Conservation (phyloP, 2,113 vertebrate genomes). For the Salvelinus fontinalis region DNA sequence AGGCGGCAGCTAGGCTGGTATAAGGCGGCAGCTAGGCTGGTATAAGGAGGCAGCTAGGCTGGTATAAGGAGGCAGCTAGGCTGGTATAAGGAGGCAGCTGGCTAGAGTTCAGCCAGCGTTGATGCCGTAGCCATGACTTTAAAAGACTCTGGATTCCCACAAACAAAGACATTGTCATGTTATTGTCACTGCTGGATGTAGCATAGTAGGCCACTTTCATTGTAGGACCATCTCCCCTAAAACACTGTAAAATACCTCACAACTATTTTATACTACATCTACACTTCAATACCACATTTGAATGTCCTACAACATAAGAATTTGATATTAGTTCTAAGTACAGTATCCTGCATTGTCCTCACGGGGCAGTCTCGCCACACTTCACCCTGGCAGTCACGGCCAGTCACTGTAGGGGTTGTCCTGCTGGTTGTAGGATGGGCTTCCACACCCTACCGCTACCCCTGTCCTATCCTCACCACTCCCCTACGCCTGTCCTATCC, state of each 20-base stretch:
- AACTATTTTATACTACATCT: neutral
- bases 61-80: conserved; percentile 40
- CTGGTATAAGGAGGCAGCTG: too few species aligned
- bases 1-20: too few species aligned
- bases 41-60: conserved; percentile 21
- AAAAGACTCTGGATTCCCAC: too few species aligned
- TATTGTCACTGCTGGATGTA: too few species aligned
- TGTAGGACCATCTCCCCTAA: neutral
- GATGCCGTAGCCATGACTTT: too few species aligned
- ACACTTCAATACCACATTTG: neutral
- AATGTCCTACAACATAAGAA: neutral
- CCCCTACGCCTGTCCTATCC: too few species aligned
- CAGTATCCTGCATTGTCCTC: conserved; percentile 36
- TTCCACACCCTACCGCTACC: neutral
- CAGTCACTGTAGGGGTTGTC: conserved; percentile 25
- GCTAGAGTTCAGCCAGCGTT: too few species aligned
- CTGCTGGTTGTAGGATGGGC: conserved; percentile 10
- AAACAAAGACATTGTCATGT: too few species aligned
- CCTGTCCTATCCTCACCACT: too few species aligned
- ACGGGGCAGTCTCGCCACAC: conserved; percentile 50
- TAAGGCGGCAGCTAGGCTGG: too few species aligned
- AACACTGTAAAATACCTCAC: neutral
- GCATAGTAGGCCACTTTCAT: neutral
- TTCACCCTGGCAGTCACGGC: conserved; percentile 20
- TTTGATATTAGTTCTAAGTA: neutral